A percentile compares a stretch with the other conserved stretches of the same genome.
Evolutionary conservation across 2,888 invertebrate species (phyloP).

Genomic region (Noctua pronuba): DNA sequence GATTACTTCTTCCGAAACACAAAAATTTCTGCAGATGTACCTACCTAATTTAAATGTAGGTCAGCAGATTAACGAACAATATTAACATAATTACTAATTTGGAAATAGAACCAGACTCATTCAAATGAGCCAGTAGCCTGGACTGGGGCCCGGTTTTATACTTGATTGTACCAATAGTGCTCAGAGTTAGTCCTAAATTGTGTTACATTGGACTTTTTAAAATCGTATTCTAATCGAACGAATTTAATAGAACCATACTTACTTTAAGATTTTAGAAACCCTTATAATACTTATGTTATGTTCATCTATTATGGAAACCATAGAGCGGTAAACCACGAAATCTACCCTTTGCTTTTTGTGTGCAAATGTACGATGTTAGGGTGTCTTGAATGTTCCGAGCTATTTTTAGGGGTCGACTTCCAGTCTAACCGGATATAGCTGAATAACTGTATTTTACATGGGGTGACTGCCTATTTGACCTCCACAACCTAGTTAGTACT

Average conservation of each 20-base stretch:
- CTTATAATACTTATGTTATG: too few species aligned
- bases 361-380: background rate
- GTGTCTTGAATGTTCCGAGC: background rate
- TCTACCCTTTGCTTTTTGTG: background rate
- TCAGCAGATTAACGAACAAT: conserved; percentile 15
- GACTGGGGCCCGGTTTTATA: background rate
- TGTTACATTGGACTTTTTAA: too few species aligned
- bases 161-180: background rate
- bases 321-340: background rate
- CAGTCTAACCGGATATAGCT: too few species aligned
- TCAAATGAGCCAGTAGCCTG: background rate
- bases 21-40: background rate
- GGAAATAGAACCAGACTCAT: background rate
- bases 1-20: conserved; percentile 18
- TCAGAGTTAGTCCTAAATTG: background rate
- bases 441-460: too few species aligned
- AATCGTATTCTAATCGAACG: background rate
- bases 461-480: too few species aligned
- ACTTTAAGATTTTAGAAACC: background rate
- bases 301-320: background rate
- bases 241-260: background rate
- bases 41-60: conserved; percentile 17
- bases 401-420: background rate
- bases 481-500: too few species aligned
- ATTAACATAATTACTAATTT: background rate